phyloP scores from a whole-genome alignment of 2,113 vertebrate genomes.

The Dolichallabes microphthalmus region DNA sequence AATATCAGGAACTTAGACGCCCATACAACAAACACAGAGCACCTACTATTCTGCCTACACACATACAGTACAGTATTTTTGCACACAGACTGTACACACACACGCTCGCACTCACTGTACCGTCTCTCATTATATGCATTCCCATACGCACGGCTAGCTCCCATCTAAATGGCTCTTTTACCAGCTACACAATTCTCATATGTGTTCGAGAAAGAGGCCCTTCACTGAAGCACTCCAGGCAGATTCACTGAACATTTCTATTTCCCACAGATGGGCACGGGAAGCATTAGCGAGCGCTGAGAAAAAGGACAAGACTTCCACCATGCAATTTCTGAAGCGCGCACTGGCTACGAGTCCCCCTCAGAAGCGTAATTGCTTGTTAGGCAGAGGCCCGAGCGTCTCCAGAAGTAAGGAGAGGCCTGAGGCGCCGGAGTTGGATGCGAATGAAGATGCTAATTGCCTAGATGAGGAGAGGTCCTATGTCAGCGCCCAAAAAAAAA shows the following conservation, averaged over 20 bases:
- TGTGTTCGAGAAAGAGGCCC: constrained; percentile 30
- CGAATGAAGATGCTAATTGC: constrained; percentile 64
- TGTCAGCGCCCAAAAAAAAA: constrained; percentile 43
- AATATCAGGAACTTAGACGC: neutral
- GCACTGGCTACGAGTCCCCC: constrained; percentile 19
- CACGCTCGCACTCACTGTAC: neutral
- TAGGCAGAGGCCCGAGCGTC: constrained; percentile 50
- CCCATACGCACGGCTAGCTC: neutral
- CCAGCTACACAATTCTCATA: constrained; percentile 20
- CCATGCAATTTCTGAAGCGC: constrained; percentile 30
- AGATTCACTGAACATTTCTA: constrained; percentile 36
- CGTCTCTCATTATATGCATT: neutral
- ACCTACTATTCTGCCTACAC: constrained; percentile 7
- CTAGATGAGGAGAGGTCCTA: constrained; percentile 55
- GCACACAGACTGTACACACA: neutral
- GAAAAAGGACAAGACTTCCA: constrained; percentile 40
- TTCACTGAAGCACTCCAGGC: constrained; percentile 26
- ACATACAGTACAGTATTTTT: neutral
- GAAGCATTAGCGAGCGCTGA: constrained; percentile 2
- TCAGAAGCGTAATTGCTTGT: constrained; percentile 58
- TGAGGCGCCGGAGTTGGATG: constrained; percentile 47
- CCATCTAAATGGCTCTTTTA: constrained; percentile 15
- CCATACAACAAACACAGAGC: constrained; percentile 30
- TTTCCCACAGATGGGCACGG: constrained; percentile 25
- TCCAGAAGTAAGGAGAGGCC: constrained; percentile 48